Conservation (phyloP, 2,113 vertebrate species). For the Pteropus alecto region DNA sequence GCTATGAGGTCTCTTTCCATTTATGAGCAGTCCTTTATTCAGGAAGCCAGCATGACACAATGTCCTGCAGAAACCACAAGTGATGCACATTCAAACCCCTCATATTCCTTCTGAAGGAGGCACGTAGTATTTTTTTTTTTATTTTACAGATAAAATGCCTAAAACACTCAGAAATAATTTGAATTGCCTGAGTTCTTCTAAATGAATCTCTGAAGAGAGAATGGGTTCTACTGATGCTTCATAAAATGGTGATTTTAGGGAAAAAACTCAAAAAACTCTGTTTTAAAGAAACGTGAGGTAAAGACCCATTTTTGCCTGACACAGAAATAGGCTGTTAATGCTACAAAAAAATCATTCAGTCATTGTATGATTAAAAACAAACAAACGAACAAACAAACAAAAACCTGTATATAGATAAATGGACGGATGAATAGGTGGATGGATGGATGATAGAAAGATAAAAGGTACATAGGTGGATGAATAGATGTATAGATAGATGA, state of each 20-base stretch:
- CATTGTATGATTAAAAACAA: not conserved
- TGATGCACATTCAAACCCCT: not conserved
- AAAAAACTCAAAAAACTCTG: not conserved
- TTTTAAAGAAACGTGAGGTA: not conserved
- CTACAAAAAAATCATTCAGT: not conserved
- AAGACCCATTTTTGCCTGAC: not conserved
- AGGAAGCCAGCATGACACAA: not conserved
- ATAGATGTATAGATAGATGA: not conserved
- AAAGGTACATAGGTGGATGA: not conserved
- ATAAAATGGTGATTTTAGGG: not conserved
- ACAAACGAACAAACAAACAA: not conserved
- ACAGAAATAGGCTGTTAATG: not conserved
- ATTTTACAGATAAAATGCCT: not conserved
- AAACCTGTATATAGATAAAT: not conserved
- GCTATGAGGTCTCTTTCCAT: not conserved
- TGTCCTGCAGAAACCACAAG: not conserved
- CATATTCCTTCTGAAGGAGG: not conserved
- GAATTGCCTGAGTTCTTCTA: not conserved
- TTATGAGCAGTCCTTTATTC: not conserved
- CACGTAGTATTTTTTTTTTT: not conserved
- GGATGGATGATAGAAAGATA: not conserved
- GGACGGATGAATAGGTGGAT: not conserved
- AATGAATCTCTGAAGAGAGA: not conserved
- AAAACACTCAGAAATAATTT: not conserved
- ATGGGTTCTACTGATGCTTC: not conserved